These are phyloP conservation scores for Nematolebias whitei DNA, from an alignment of 2,113 vertebrate genomes.

Conservation along the genomic window DNA sequence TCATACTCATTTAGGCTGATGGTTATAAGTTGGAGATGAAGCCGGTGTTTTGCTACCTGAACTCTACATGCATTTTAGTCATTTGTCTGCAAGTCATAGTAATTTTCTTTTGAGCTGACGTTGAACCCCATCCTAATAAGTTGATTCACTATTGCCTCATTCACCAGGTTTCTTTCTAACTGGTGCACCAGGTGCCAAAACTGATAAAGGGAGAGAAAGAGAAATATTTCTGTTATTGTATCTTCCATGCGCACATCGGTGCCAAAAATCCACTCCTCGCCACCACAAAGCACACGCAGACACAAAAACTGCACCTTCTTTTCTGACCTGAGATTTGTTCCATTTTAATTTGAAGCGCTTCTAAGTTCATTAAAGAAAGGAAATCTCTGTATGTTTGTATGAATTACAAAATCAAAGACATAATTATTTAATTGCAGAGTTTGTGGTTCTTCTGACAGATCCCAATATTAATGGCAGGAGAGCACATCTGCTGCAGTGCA, in stretches of 20 bases:
- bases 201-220: background rate
- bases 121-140: conserved; percentile 25
- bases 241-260: background rate
- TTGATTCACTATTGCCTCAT: conserved; percentile 13
- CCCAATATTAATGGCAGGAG: conserved; percentile 54
- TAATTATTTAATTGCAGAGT: conserved; percentile 43
- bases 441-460: conserved; percentile 56
- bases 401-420: conserved; percentile 36
- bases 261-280: background rate
- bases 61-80: conserved; percentile 38
- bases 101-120: conserved; percentile 36
- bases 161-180: conserved; percentile 10
- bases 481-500: conserved; percentile 76
- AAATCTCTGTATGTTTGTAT: conserved; percentile 38
- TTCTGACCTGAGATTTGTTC: conserved; percentile 25
- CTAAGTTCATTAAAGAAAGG: conserved; percentile 50
- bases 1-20: conserved; percentile 63
- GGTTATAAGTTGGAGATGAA: conserved; percentile 53
- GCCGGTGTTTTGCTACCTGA: conserved; percentile 47
- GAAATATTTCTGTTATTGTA: conserved; percentile 6
- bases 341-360: conserved; percentile 39
- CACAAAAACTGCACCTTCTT: conserved; percentile 15
- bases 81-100: conserved; percentile 52
- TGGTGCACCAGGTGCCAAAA: conserved; percentile 11
- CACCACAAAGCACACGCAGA: background rate